Conservation (phyloP, 2,797 vertebrate genomes). For the Artibeus jamaicensis region DNA sequence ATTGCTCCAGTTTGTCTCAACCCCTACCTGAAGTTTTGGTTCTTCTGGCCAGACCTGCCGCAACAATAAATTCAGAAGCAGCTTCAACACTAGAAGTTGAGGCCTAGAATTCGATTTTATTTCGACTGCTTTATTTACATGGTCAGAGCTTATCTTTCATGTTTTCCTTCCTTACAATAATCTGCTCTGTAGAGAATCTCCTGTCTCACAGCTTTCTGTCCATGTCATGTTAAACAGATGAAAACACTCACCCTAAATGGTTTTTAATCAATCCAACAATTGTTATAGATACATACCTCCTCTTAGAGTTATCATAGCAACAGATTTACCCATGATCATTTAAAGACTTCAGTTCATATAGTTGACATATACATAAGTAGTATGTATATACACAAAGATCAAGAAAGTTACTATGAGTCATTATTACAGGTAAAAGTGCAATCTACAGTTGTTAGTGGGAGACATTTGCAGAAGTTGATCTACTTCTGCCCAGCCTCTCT, state of each 20-base stretch:
- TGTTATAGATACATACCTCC: neutral
- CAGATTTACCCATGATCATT: neutral
- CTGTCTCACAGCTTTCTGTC: neutral
- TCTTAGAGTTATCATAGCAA: neutral
- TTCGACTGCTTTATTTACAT: neutral
- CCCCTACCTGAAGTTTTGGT: neutral
- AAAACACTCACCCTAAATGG: neutral
- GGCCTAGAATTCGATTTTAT: neutral
- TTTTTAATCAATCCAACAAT: neutral
- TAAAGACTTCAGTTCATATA: neutral
- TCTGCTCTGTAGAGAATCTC: neutral
- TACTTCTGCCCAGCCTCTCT: neutral
- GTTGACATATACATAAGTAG: neutral
- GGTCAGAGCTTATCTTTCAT: neutral
- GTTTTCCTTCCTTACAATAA: neutral
- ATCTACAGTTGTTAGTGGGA: neutral
- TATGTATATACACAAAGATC: neutral
- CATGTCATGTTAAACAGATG: neutral
- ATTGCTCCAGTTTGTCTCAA: neutral
- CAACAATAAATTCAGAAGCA: neutral
- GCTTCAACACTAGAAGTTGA: neutral
- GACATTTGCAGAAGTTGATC: neutral
- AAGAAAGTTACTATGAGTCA: neutral
- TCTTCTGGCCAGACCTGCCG: neutral
- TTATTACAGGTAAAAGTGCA: neutral